Base-by-base conservation (phyloP, 2,888 invertebrate species). In the Drosophila acutilabella region DNA sequence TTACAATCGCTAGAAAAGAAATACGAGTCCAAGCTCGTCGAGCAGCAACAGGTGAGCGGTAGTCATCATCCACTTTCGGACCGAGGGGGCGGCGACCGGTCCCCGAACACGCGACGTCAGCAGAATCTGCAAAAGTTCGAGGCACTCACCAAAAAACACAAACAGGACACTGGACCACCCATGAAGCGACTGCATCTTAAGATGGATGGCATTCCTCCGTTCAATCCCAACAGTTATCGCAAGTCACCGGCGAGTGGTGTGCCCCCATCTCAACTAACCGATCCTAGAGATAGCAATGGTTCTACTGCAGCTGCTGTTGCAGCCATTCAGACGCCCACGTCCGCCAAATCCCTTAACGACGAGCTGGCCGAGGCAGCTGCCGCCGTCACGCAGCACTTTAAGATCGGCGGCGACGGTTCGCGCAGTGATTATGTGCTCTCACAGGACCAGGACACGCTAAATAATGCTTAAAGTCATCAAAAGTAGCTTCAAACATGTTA, bases 1-100 rank as follows among this genome's bases (percentile, higher is more conserved):
- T 95, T 98, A 88, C 95, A 95, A 93, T 97, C 97, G 93, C 94
- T 98, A 92, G 97, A 97, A 94, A 97, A 96, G 87, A 93, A 92
- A 88, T 92, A 93, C 77, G 93, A 92, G 59, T 88, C 90, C 60
- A 91, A 92, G 80, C 93, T 96, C 64, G 80, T 81, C 70, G 89
- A 96, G 93, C 96, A 96, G 93, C 95, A 96, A 91, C 94, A 95
- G 90, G 92, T 75, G 71, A 71, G 93, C 85, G 93, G 93, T 92
- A 47, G 71, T 7, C 20, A 45, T 76, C 68, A 62, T 30, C 30
- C 30, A 30, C 30, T 30, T 2, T 30, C 30, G 8, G 30, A 30
- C 68, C 14, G 38, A 2, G 64, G 70, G 13, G 58, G 56, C 23
- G 88, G 82, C n/a, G 91, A 92, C 74, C 92, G 82, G 45, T 92